Evolutionary conservation across 2,888 invertebrate species (phyloP).

Genomic region (Cylloceria caligata): DNA sequence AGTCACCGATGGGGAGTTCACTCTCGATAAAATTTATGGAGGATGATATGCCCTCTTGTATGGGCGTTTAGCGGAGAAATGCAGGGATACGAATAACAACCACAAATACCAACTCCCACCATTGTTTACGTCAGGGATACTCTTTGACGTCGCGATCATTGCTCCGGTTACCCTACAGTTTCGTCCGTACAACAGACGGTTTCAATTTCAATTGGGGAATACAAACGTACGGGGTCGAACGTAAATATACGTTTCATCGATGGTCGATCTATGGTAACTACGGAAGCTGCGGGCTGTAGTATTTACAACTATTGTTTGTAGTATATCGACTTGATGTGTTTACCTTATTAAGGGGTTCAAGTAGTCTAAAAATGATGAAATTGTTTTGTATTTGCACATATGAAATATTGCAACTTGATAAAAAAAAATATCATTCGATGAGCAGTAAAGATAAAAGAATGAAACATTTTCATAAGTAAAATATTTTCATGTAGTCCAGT

Average conservation of each 20-base stretch:
- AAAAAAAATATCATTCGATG: too few relatives aligned
- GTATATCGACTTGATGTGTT: too few relatives aligned
- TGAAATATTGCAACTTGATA: too few relatives aligned
- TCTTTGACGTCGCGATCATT: slow-evolving; percentile 41
- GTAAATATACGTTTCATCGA: slow-evolving; percentile 32
- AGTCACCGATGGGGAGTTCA: slow-evolving; percentile 3
- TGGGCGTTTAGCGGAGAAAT: slow-evolving; percentile 15
- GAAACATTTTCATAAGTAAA: too few relatives aligned
- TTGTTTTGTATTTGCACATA: too few relatives aligned
- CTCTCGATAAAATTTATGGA: slow-evolving; percentile 37
- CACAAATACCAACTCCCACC: slow-evolving; percentile 6
- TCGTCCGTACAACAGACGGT: background rate
- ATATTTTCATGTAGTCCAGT: too few relatives aligned
- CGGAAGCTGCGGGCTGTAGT: background rate
- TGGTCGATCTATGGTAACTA: background rate
- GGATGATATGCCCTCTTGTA: slow-evolving; percentile 23
- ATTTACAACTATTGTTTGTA: too few relatives aligned
- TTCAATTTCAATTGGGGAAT: slow-evolving; percentile 33
- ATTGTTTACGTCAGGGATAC: slow-evolving; percentile 18
- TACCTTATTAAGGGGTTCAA: too few relatives aligned
- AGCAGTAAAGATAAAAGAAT: too few relatives aligned
- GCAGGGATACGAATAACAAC: slow-evolving; percentile 16
- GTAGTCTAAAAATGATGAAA: too few relatives aligned
- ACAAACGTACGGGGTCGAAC: slow-evolving; percentile 22
- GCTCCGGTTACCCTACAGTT: slow-evolving; percentile 28